Conservation (phyloP, 2,888 invertebrate genomes). For the Oscheius onirici region DNA sequence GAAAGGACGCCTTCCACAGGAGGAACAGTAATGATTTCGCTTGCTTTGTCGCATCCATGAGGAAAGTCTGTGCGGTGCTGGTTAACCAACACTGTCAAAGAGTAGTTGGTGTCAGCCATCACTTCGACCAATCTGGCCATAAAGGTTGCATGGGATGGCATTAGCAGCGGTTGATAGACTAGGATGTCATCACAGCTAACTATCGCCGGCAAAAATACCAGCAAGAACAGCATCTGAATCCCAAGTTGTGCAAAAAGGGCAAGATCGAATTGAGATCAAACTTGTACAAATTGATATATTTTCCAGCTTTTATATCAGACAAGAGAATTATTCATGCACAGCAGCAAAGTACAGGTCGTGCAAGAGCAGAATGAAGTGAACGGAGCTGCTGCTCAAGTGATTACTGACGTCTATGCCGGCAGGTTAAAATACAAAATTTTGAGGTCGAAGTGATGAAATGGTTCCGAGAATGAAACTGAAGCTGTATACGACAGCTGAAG, state of each 20-base stretch:
- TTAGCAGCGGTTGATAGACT: slow-evolving; percentile 50
- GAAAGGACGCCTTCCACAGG: neutral
- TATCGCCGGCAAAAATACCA: neutral
- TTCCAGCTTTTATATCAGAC: neutral
- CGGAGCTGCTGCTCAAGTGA: too few relatives aligned
- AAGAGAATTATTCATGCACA: too few relatives aligned
- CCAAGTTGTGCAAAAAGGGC: too few relatives aligned
- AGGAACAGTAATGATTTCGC: slow-evolving; percentile 15
- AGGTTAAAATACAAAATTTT: too few relatives aligned
- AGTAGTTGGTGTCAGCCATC: slow-evolving; percentile 45
- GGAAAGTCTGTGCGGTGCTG: slow-evolving; percentile 3
- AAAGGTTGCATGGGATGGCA: slow-evolving; percentile 52
- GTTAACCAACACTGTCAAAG: slow-evolving; percentile 39
- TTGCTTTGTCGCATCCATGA: slow-evolving; percentile 19
- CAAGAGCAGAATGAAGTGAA: too few relatives aligned
- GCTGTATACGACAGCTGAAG: too few relatives aligned
- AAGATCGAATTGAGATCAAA: neutral
- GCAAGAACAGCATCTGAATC: neutral
- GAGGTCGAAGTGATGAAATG: too few relatives aligned
- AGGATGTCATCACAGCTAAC: slow-evolving; percentile 35
- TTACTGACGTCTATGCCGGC: too few relatives aligned
- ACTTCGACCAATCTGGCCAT: slow-evolving; percentile 49
- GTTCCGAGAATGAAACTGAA: too few relatives aligned
- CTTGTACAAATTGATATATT: neutral
- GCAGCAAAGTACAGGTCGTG: too few relatives aligned